These are phyloP conservation scores for Eubucco bourcierii DNA, from an alignment of 2,113 vertebrate species.

Conservation along the genomic window DNA sequence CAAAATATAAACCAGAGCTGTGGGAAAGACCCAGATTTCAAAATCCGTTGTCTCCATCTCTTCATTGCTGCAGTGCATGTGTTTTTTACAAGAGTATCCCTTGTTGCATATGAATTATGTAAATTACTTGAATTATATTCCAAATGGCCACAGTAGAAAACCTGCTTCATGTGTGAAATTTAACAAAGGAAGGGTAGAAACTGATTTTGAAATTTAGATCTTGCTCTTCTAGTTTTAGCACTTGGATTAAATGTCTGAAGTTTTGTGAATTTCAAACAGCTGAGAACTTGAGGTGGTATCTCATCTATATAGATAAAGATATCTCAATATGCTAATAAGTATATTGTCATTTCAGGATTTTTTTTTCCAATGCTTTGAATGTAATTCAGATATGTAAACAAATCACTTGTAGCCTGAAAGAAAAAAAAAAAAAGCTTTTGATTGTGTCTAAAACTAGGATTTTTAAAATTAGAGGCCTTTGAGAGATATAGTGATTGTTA, in stretches of 20 bases:
- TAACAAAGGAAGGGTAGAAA: background rate
- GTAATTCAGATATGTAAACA: background rate
- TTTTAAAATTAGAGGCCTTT: background rate
- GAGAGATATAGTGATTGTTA: background rate
- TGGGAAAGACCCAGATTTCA: background rate
- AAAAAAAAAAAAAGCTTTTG: background rate
- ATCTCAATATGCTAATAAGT: background rate
- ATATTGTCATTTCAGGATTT: background rate
- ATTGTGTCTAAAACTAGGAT: background rate
- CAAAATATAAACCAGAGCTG: background rate
- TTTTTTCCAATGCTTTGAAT: background rate
- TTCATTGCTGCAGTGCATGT: background rate
- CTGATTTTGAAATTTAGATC: background rate
- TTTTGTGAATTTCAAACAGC: background rate
- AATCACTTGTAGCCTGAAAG: background rate
- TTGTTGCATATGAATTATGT: background rate
- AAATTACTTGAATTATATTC: background rate
- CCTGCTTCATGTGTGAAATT: slow-evolving; percentile 2
- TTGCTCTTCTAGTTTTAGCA: background rate
- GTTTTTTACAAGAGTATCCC: background rate
- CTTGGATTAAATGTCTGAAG: background rate
- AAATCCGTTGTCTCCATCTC: background rate
- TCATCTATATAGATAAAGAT: background rate
- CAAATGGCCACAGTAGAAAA: background rate
- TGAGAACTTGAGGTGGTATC: background rate